These are phyloP conservation scores for Ammospiza nelsoni DNA, from an alignment of 2,113 vertebrate species.

Conservation along the genomic window DNA sequence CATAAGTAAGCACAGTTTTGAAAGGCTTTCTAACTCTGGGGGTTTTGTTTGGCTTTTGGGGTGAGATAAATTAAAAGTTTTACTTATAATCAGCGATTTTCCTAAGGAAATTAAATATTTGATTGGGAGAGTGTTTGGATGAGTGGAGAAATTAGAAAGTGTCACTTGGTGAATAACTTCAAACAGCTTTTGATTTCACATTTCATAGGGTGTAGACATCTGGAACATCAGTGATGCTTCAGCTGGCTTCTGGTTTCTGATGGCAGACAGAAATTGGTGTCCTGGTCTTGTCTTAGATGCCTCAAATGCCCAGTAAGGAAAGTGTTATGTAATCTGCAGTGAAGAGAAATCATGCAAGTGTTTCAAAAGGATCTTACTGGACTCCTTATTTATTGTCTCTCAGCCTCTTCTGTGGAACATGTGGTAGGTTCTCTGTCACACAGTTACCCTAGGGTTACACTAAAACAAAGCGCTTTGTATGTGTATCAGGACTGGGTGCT, in stretches of 20 bases:
- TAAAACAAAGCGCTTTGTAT: not conserved
- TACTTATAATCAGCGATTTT: not conserved
- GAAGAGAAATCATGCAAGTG: not conserved
- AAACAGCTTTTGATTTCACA: not conserved
- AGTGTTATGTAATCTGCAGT: not conserved
- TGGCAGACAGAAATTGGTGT: not conserved
- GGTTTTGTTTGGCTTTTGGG: not conserved
- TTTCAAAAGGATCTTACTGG: not conserved
- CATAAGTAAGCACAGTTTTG: not conserved
- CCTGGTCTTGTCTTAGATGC: not conserved
- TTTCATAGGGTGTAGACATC: not conserved
- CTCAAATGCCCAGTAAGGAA: not conserved
- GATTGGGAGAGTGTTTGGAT: not conserved
- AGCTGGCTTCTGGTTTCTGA: not conserved
- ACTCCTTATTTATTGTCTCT: not conserved
- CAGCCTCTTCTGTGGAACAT: not conserved
- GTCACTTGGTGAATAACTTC: not conserved
- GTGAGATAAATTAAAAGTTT: not conserved
- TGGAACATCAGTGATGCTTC: not conserved
- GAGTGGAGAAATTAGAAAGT: not conserved
- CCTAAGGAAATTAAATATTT: not conserved
- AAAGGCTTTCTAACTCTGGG: not conserved
- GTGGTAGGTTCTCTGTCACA: not conserved
- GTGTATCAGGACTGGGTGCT: not conserved
- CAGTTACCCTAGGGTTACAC: not conserved